A percentile compares a stretch with the other conserved stretches of the same genome.
These are phyloP conservation scores for Phrynocephalus guinanensis DNA, from an alignment of 2,797 vertebrate genomes.

Conservation along the genomic window DNA sequence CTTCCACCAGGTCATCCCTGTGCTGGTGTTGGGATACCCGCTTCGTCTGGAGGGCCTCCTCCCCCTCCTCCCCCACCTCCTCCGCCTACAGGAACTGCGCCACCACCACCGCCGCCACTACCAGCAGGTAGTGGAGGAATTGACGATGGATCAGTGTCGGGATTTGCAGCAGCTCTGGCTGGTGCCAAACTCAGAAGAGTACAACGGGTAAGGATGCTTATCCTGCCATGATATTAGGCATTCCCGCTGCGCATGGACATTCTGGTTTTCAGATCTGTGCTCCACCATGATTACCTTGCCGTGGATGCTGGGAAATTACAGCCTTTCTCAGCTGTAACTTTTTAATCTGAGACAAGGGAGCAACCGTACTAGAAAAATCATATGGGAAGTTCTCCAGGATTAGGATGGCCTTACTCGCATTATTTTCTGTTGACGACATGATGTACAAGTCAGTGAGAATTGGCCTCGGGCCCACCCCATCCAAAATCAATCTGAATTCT, in stretches of 20 bases:
- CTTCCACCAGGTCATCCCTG: slow-evolving; percentile 90
- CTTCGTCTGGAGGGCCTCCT: slow-evolving; percentile 86
- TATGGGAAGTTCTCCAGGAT: too few species aligned
- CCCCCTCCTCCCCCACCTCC: slow-evolving; percentile 84
- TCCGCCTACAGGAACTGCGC: slow-evolving; percentile 81
- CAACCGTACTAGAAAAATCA: too few species aligned
- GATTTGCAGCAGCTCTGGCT: slow-evolving; percentile 94
- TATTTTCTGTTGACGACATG: too few species aligned
- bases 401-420: too few species aligned
- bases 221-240: neutral
- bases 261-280: neutral
- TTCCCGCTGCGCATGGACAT: neutral
- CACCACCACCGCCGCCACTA: slow-evolving; percentile 82
- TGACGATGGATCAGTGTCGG: slow-evolving; percentile 86
- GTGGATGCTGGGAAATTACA: too few species aligned
- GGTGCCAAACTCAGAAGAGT: slow-evolving; percentile 98
- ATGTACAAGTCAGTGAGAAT: too few species aligned
- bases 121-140: slow-evolving; percentile 83
- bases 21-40: slow-evolving; percentile 78
- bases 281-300: neutral
- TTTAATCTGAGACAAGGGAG: too few species aligned
- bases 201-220: slow-evolving; percentile 86
- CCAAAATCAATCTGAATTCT: too few species aligned
- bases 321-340: neutral
- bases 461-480: too few species aligned